Evolutionary conservation across 2,797 vertebrate species (phyloP).

Genomic region (Syndactyla subalaris): DNA sequence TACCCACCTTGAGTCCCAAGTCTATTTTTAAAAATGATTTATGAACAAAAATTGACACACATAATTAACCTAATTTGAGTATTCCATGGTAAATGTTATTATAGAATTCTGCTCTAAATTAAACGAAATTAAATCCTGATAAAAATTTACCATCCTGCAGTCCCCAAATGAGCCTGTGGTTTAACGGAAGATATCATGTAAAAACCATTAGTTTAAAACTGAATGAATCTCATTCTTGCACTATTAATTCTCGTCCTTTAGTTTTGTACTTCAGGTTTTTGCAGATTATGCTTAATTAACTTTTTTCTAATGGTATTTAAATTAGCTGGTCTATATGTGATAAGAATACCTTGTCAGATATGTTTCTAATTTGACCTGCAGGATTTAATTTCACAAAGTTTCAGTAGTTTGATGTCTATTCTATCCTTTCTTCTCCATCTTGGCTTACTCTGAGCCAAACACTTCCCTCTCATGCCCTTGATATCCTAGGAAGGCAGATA

Average conservation of each 20-base stretch:
- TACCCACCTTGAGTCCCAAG: constrained; percentile 21
- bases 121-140: constrained; percentile 65
- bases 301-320: constrained; percentile 56
- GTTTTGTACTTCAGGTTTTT: constrained; percentile 47
- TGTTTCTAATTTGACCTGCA: constrained; percentile 20
- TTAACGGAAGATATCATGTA: constrained; percentile 8
- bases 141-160: constrained; percentile 53
- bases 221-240: constrained; percentile 41
- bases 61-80: constrained; percentile 58
- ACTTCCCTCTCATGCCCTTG: neutral
- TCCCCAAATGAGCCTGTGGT: neutral
- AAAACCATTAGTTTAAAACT: constrained; percentile 41
- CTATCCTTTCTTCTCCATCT: neutral
- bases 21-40: constrained; percentile 60
- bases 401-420: neutral
- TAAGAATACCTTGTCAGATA: constrained; percentile 44
- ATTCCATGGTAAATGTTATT: constrained; percentile 43
- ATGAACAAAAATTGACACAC: constrained; percentile 48
- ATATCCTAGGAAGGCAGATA: neutral
- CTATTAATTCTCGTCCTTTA: constrained; percentile 59
- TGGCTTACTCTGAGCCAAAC: neutral
- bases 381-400: neutral
- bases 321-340: constrained; percentile 24
- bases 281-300: constrained; percentile 66
- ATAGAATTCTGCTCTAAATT: constrained; percentile 50